Conservation (phyloP, 2,888 invertebrate species). For the Polydesmus complanatus region DNA sequence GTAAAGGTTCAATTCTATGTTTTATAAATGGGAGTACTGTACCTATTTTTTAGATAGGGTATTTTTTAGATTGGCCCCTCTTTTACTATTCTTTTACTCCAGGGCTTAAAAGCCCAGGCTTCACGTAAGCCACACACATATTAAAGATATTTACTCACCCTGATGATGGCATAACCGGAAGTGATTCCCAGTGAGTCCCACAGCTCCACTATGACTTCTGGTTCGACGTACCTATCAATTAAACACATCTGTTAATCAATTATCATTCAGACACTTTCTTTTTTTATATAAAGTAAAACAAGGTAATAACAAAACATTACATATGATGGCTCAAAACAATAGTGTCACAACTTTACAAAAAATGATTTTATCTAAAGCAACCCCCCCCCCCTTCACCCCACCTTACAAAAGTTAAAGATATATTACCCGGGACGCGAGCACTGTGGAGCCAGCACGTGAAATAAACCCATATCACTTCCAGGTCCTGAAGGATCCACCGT, state of each 20-base stretch:
- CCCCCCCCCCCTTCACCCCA: too few relatives aligned
- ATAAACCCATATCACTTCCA: background rate
- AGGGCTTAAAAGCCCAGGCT: too few relatives aligned
- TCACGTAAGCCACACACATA: background rate
- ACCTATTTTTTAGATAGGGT: too few relatives aligned
- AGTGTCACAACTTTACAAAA: background rate
- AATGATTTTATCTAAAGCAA: too few relatives aligned
- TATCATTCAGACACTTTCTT: background rate
- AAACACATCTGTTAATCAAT: too few relatives aligned
- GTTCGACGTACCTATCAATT: conserved; percentile 29
- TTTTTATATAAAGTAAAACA: background rate
- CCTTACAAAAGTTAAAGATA: too few relatives aligned
- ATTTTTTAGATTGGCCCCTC: too few relatives aligned
- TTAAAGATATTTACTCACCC: conserved; percentile 17
- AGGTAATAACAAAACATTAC: background rate
- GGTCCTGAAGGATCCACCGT: background rate
- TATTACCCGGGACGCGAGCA: background rate
- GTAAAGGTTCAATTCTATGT: too few relatives aligned
- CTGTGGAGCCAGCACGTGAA: background rate
- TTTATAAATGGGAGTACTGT: too few relatives aligned
- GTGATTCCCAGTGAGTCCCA: conserved; percentile 31
- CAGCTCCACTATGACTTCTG: conserved; percentile 29
- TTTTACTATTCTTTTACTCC: too few relatives aligned
- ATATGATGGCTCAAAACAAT: background rate
- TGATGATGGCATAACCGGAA: conserved; percentile 27